Conservation (phyloP, 1,140 invertebrate genomes). For the Hirudo medicinalis region DNA sequence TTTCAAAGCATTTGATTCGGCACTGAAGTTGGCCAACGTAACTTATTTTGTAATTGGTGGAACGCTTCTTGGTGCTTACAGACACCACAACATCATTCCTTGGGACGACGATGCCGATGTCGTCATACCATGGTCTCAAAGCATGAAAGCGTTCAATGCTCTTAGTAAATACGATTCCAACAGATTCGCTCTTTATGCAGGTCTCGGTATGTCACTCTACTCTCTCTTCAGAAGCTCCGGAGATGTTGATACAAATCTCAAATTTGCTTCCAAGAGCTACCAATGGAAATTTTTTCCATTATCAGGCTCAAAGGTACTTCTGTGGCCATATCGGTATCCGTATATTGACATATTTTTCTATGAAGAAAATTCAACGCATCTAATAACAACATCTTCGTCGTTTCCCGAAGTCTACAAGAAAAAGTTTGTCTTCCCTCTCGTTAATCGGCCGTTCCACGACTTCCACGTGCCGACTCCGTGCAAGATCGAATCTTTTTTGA, state of each 20-base stretch:
- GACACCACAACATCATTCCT: constrained; percentile 28
- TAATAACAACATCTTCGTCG: background rate
- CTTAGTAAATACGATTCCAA: background rate
- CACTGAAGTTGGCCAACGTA: constrained; percentile 18
- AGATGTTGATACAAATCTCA: background rate
- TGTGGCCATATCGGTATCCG: background rate
- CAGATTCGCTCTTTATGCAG: background rate
- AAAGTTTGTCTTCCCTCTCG: background rate
- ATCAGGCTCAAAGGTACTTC: background rate
- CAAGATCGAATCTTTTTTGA: background rate
- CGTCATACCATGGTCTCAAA: constrained; percentile 18
- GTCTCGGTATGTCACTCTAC: background rate
- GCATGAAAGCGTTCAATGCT: background rate
- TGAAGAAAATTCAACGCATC: constrained; percentile 15
- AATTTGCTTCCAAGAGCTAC: background rate
- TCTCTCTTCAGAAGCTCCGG: background rate
- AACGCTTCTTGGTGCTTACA: constrained; percentile 26
- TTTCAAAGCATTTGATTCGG: constrained; percentile 8
- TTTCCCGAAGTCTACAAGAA: constrained; percentile 5
- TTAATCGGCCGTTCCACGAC: background rate
- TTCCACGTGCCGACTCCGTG: constrained; percentile 1
- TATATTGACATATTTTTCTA: constrained; percentile 17
- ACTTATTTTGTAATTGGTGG: constrained; percentile 21
- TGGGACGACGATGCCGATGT: constrained; percentile 30
- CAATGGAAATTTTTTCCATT: background rate